Evolutionary conservation across 2,113 vertebrate genomes (phyloP), one percentile per base, ranked within the genome.

Genomic region (Orcinus orca): DNA sequence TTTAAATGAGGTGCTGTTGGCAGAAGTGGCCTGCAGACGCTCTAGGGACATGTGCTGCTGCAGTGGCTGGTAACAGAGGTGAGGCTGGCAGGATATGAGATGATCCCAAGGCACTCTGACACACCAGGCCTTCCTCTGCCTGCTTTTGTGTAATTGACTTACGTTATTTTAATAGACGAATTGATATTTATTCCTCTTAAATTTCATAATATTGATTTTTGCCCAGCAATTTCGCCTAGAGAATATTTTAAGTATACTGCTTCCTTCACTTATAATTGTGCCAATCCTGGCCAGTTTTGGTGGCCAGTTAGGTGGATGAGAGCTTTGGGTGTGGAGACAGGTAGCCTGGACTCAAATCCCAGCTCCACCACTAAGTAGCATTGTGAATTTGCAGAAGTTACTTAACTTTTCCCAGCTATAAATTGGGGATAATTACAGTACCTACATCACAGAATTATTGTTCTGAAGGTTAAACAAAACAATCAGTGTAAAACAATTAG

Each of bases 191-290:
- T 79, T 85, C 9, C 18, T 97, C 47, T 96, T 80, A 88, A 86
- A 86, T 95, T 89, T 90, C 73, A 86, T 62, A 25, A 3, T 82
- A 79, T 82, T 95, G 89, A 88, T 96, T 96, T 91, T 73, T 95
- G 67, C 33, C 73, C 62, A 92, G 74, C 9, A 92, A 77, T 94
- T 90, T 88, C 11, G 4, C 81, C 80, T 62, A 67, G 60, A 93
- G 47, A 88, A 58, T 44, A 93, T 44, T 79, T 91, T 67, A 96
- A 82, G 36, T 71, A 82, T 84, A 70, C 20, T 85, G 15, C n/a
- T 93, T 96, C 62, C 10, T 93, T 85, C 38, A 71, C 77, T 93
- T 96, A 18, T 1, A 81, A 25, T 31, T 65, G 67, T 74, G 33
- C 77, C 60, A 91, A 36, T 85, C 21, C 70, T 73, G 41, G 38